Base-by-base conservation (phyloP, 2,888 invertebrate genomes). In the Craniophora ligustri region DNA sequence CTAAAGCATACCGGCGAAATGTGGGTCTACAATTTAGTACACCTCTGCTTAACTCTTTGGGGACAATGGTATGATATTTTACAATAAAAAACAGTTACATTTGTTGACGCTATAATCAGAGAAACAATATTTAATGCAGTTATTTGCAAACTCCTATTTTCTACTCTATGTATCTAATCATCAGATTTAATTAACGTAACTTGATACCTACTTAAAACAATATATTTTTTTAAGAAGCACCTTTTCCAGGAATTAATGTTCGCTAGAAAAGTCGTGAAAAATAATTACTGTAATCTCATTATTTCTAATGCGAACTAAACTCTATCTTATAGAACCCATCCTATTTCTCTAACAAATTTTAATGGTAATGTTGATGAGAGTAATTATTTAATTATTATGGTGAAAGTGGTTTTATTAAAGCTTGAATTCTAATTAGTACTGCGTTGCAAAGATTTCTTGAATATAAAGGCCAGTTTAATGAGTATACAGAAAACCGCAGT, bases 261-360 rank as follows among this genome's bases (percentile, higher is more conserved):
- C 49, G 54, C 41, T 71, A 48, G 28, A 32, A 57, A 68, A 62
- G 55, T 47, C 30, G 67, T 61, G 55, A 67, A 71, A 67, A 55
- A 31, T 70, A 57, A 68, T 38, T 58, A 42, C 35, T 44, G 62
- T 14, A 42, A 46, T 38, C 32, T 49, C 39, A 50, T 68, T 66
- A 71, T 55, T 71, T 64, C 18, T 34, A 55, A 64, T 41, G 34
- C 19, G 6, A 8, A 18, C 26, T 26, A n/a, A 26, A 26, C 26
- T 26, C n/a, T 23, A 8, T 21, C n/a, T 26, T 5, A 2, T n/a
- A 41, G 31, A 40, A 7, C 42, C 21, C 5, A 3, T 35, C 10
- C 18, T 13, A 51, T 16, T 51, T 42, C 11, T n/a, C 6, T n/a
- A 36, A 50, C 31, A 26, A 50, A 39, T 51, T 50, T 41, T 35